Evolutionary conservation across 1,140 invertebrate species (phyloP), one percentile per base, ranked within the genome.

Genomic region (Globodera ellingtonae): DNA sequence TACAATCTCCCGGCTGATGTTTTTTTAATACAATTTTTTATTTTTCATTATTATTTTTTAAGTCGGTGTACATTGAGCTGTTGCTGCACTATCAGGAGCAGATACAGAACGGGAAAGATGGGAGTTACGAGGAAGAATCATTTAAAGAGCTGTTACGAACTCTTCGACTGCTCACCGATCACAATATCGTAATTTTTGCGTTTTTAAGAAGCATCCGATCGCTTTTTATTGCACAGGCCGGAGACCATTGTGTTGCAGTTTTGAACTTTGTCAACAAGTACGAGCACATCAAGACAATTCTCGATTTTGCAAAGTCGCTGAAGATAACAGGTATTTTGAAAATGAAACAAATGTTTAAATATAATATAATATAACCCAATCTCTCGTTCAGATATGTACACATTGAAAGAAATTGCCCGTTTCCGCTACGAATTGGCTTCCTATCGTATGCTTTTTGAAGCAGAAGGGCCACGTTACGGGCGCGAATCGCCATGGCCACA

Each of bases 371-470:
- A 35, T 35, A 35, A 35, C 4, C 62, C 6, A 79, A 79, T 75
- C 46, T 80, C 13, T 52, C 47, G 24, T 69, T 15, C 47, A 81
- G 80, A 81, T 72, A 79, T 35, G 50, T 81, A 70, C 66, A 80
- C 78, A 9, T 10, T 56, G 18, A 66, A 52, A 13, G 78, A 81
- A n/a, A 82, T 81, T 67, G 80, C 56, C 7, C 74, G 69, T 52
- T 81, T 81, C 59, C 78, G 67, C 48, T 81, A 69, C 50, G 80
- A 81, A 79, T 24, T 81, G 13, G 80, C 50, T 8, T 81, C 80
- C 35, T 81, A 81, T 52, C 44, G 79, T 8, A 46, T 81, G 46
- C 50, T 81, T 13, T 79, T 69, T 35, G 59, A 47, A 6, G 47
- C 62, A 8, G n/a, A 79, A 15, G 50, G 47, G 7, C 6, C 46